These are phyloP conservation scores for Megalopta genalis DNA, from an alignment of 1,140 invertebrate genomes.

Conservation along the genomic window DNA sequence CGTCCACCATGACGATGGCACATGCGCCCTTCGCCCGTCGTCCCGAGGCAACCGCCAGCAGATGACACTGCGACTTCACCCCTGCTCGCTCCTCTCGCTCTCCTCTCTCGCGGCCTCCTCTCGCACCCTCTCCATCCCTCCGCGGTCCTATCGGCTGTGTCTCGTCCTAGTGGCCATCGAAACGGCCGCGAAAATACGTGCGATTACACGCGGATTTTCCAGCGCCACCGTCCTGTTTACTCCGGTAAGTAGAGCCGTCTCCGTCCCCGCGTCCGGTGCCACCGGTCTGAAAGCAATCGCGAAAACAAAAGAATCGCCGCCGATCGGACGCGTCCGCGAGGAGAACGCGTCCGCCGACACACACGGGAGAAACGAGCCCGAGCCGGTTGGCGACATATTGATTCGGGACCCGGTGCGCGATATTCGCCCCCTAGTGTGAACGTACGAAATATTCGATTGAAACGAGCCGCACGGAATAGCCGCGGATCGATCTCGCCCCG, in stretches of 20 bases:
- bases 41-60: slow-evolving; percentile 20
- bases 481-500: too few relatives aligned
- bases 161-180: slow-evolving; percentile 16
- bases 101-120: not conserved
- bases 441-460: not conserved
- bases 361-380: not conserved
- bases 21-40: slow-evolving; percentile 43
- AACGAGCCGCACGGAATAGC: not conserved
- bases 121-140: slow-evolving; percentile 6
- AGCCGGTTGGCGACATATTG: slow-evolving; percentile 49
- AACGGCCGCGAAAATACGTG: slow-evolving; percentile 46
- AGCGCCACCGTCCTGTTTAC: slow-evolving; percentile 27
- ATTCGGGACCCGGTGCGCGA: slow-evolving; percentile 49
- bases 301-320: not conserved
- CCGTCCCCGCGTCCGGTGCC: not conserved
- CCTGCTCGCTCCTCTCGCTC: slow-evolving; percentile 26
- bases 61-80: slow-evolving; percentile 52
- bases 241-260: slow-evolving; percentile 41
- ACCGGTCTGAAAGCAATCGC: not conserved
- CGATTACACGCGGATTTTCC: slow-evolving; percentile 44
- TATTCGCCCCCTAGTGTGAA: slow-evolving; percentile 39
- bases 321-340: too few relatives aligned
- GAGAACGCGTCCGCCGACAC: too few relatives aligned
- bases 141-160: slow-evolving; percentile 21
- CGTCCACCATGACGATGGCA: slow-evolving; percentile 19